Evolutionary conservation across 2,888 invertebrate species (phyloP).

Genomic region (Taphrorychus bicolor): DNA sequence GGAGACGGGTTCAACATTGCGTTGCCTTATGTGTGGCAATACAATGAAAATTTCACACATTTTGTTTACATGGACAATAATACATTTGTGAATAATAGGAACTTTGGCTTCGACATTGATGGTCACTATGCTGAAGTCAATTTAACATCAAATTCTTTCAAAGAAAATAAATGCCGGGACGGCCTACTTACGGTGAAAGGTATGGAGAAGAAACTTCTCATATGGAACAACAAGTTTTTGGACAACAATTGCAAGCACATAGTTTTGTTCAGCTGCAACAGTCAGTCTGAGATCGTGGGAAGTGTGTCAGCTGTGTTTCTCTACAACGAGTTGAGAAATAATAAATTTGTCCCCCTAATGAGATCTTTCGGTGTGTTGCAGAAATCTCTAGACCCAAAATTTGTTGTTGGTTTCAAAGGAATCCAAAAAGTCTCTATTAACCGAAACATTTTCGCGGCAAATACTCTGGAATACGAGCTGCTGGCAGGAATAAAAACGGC

Average conservation of each 20-base stretch:
- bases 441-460: slow-evolving; percentile 86
- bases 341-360: slow-evolving; percentile 61
- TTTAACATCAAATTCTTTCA: slow-evolving; percentile 84
- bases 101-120: slow-evolving; percentile 84
- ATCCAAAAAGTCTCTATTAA: slow-evolving; percentile 92
- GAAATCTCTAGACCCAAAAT: slow-evolving; percentile 69
- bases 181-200: slow-evolving; percentile 85
- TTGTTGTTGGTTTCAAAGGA: slow-evolving; percentile 90
- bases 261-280: slow-evolving; percentile 87
- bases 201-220: slow-evolving; percentile 94
- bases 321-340: slow-evolving; percentile 79
- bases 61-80: slow-evolving; percentile 87
- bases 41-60: slow-evolving; percentile 93
- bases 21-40: slow-evolving; percentile 94
- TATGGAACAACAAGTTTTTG: slow-evolving; percentile 80
- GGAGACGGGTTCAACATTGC: slow-evolving; percentile 80
- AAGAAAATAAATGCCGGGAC: slow-evolving; percentile 81
- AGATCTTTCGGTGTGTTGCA: slow-evolving; percentile 57
- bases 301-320: slow-evolving; percentile 81
- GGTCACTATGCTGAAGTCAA: slow-evolving; percentile 94
- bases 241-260: slow-evolving; percentile 83
- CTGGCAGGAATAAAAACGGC: slow-evolving; percentile 92
- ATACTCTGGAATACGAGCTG: slow-evolving; percentile 86
- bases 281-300: slow-evolving; percentile 92
- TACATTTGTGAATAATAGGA: slow-evolving; percentile 84